Evolutionary conservation across 2,888 invertebrate genomes (phyloP), one percentile per base, ranked within the genome.

Genomic region (Dugesia japonica): DNA sequence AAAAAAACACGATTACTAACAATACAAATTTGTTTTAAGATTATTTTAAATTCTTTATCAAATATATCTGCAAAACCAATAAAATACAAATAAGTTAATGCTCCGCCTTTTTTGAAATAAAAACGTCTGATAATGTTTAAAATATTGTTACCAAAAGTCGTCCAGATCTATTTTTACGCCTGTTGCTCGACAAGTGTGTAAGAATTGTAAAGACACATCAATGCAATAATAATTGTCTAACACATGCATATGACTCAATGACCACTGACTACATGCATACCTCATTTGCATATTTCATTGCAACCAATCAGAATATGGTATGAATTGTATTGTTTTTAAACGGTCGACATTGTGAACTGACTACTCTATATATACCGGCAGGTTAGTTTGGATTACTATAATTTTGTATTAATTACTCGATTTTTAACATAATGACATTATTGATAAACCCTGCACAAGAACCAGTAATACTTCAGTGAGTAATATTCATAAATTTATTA

Each of bases 311-410:
- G 23, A 56, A 56, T 56, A 56, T 56, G 23, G 56, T 56, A 56
- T 13, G 56, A n/a, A 56, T 56, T 56, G 56, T 56, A 56, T 56
- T 56, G 56, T 56, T 56, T 56, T 56, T 56, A 56, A 56, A 56
- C 56, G 56, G 56, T 56, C n/a, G 56, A 56, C 56, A 56, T 56
- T 56, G 56, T 56, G 56, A 56, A 56, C 56, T 20, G 17, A 56
- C 56, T 56, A 56, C 56, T 56, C 20, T 56, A 56, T 56, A 56
- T 56, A 56, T 56, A 56, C 23, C 56, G 56, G n/a, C 56, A 56
- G 56, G 56, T 56, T 56, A 56, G 56, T 56, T 56, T 56, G 56
- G 56, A 56, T 56, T 56, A 56, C 20, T 56, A 56, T 56, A 56
- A 56, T 20, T 56, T 56, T 20, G n/a, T 56, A 56, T 56, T 56